Evolutionary conservation across 2,888 invertebrate genomes (phyloP), one percentile per base, ranked within the genome.

Genomic region (Balanococcus diminutus): DNA sequence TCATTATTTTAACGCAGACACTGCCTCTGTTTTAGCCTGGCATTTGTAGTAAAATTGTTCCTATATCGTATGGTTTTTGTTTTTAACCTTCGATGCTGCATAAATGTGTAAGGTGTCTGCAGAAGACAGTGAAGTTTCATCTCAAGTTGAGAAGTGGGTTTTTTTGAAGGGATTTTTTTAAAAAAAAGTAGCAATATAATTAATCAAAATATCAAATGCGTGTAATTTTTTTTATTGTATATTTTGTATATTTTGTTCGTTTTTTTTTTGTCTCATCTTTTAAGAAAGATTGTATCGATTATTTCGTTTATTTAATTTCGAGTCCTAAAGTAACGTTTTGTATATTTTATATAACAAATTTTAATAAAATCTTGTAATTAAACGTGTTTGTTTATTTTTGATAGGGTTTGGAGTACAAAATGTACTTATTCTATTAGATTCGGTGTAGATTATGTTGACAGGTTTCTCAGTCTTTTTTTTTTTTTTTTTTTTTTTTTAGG

Each of bases 281-380:
- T 75, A 75, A 75, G 75, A 75, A 75, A 75, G 32, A 75, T 75
- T 75, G 75, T 75, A 75, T 75, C 75, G 75, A 75, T 75, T 72
- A 75, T 75, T 75, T 84, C n/a, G 75, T 42, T 84, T 84, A 84
- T 72, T 75, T 84, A 75, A 75, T 84, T 84, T 84, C 84, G 72
- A 84, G 84, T 84, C 84, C 84, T 84, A 72, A 72, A 72, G 46
- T 84, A 84, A 84, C 75, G 72, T 84, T 84, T 84, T 84, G 84
- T 84, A 84, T 67, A 84, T 84, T 84, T 84, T 84, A 84, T 84
- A 84, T 72, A 84, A 75, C 84, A 72, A n/a, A 84, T 84, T 84
- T 84, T 84, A 84, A 84, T 84, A 84, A 84, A 84, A 72, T 75
- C 72, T 67, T 84, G 72, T 42, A 84, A 75, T 83, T 67, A 75